Base-by-base conservation (phyloP, 1,140 invertebrate species). In the Drosophila sp. region DNA sequence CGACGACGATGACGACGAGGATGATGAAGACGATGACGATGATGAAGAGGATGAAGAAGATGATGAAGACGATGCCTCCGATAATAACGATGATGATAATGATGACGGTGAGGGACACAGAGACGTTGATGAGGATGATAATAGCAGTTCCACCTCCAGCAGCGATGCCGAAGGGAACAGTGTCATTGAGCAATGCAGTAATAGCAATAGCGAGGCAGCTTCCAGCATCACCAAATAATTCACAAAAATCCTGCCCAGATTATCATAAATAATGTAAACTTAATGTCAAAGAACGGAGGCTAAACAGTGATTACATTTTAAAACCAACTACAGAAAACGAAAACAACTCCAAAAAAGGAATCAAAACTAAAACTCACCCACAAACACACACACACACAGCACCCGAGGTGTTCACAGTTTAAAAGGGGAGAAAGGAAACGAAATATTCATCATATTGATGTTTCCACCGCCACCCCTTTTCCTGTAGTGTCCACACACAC, bases 231-330 rank as follows among this genome's bases (percentile, higher is more conserved):
- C 83, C 68, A 86, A 87, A 41, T 86, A 87, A 66, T 63, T 68
- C 41, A 57, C 55, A 64, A 47, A 57, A 72, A 27, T 72, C 58
- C 57, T 72, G 72, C 64, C 56, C 60, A 87, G 54, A 76, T 47
- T 50, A 50, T 50, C 44, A 81, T 50, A 67, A 67, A 85, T 57
- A 65, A 44, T 67, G 65, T 58, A 58, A 89, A 87, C 84, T 89
- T 89, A 89, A 89, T 87, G 84, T 87, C 84, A 87, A 89, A 89
- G 80, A 89, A 87, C 70, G 84, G 84, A 87, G 84, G 84, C 84
- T 87, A 87, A 89, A 84, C 84, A 84, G 84, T 87, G 84, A 87
- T 87, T 87, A 80, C 76, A 89, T 87, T 83, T 72, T 50, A 25
- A 50, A 50, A 50, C 7, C 44, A 50, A 50, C 23, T 50, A 27